Percentiles rank a stretch among this genome's conserved stretches.
phyloP scores from a whole-genome alignment of 2,888 invertebrate species.

The Iselma pallidipennis region DNA sequence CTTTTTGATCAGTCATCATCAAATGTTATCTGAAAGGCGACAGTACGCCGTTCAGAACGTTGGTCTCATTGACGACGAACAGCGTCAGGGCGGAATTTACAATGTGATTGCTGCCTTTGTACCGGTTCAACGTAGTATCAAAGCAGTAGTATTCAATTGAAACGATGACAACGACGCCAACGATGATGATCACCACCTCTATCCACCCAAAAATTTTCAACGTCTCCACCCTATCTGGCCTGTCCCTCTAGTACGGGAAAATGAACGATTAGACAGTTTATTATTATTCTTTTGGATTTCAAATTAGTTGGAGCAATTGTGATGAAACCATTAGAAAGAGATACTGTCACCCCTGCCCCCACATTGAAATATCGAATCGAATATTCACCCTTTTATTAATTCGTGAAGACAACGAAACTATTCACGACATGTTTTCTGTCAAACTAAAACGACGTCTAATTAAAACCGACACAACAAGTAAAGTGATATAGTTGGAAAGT shows the following conservation, averaged over 20 bases:
- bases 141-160: background rate
- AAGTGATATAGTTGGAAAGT: background rate
- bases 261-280: too few relatives aligned
- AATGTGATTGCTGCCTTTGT: constrained; percentile 55
- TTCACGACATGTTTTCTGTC: background rate
- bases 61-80: constrained; percentile 49
- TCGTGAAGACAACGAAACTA: background rate
- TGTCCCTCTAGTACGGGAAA: too few relatives aligned
- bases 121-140: constrained; percentile 23
- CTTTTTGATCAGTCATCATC: constrained; percentile 35
- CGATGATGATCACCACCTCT: background rate
- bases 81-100: constrained; percentile 55
- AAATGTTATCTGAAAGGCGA: constrained; percentile 29
- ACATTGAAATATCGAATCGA: background rate
- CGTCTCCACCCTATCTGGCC: background rate
- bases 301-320: background rate
- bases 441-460: background rate
- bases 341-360: background rate
- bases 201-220: background rate
- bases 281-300: background rate
- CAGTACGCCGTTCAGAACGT: constrained; percentile 46
- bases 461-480: background rate
- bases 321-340: background rate
- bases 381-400: background rate
- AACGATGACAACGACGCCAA: background rate